Evolutionary conservation across 2,888 invertebrate genomes (phyloP).

Genomic region (Catocala fraxini): DNA sequence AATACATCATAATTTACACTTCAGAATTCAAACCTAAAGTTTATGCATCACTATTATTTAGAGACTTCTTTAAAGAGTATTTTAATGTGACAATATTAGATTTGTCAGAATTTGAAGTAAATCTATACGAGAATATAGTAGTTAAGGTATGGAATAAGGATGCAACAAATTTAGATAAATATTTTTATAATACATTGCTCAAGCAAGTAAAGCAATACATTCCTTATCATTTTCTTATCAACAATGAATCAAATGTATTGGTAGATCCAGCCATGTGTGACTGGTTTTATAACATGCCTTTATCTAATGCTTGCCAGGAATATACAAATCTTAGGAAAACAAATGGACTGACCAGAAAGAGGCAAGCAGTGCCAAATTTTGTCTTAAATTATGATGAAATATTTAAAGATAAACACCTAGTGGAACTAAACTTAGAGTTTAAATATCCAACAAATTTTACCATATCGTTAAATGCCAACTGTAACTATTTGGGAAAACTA

Average conservation of each 20-base stretch:
- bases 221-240: slow-evolving; percentile 47
- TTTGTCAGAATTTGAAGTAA: slow-evolving; percentile 39
- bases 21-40: slow-evolving; percentile 43
- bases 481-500: slow-evolving; percentile 69
- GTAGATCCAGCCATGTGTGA: slow-evolving; percentile 51
- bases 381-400: slow-evolving; percentile 67
- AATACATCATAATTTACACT: slow-evolving; percentile 59
- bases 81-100: slow-evolving; percentile 53
- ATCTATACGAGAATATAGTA: slow-evolving; percentile 56
- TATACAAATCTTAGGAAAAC: not conserved
- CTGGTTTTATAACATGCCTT: slow-evolving; percentile 56
- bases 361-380: slow-evolving; percentile 53
- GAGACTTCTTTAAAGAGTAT: slow-evolving; percentile 59
- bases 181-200: slow-evolving; percentile 65
- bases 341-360: slow-evolving; percentile 40
- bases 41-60: slow-evolving; percentile 61
- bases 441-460: slow-evolving; percentile 49
- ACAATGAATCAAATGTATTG: slow-evolving; percentile 27
- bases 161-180: slow-evolving; percentile 61
- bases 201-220: slow-evolving; percentile 60
- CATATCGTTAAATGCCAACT: slow-evolving; percentile 55
- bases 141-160: slow-evolving; percentile 70
- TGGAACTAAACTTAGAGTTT: slow-evolving; percentile 63
- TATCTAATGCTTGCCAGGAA: not conserved
- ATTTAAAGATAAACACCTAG: slow-evolving; percentile 56